These are phyloP conservation scores for Chloroceryle aenea DNA, from an alignment of 2,113 vertebrate genomes.

Conservation along the genomic window DNA sequence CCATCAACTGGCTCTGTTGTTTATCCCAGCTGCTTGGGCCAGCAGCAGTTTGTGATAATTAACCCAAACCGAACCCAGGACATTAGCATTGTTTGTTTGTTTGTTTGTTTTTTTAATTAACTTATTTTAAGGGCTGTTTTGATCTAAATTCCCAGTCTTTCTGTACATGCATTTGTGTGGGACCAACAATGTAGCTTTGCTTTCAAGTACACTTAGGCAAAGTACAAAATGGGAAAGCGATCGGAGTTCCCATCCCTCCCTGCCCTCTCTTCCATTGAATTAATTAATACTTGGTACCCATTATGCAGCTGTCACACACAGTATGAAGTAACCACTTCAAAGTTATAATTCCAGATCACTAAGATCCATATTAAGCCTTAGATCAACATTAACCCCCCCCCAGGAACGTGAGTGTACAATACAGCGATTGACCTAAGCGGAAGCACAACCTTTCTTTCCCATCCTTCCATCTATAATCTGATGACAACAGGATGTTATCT, in stretches of 20 bases:
- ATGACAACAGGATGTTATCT: not conserved
- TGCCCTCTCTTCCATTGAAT: not conserved
- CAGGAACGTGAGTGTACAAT: not conserved
- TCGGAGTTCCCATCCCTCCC: not conserved
- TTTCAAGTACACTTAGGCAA: not conserved
- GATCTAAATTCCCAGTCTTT: not conserved
- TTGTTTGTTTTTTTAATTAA: not conserved
- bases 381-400: not conserved
- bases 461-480: not conserved
- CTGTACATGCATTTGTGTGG: not conserved
- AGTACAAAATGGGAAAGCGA: not conserved
- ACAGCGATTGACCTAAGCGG: not conserved
- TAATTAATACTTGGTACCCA: accelerated
- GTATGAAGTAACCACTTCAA: not conserved
- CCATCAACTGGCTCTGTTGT: no score
- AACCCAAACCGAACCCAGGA: no score
- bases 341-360: not conserved
- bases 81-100: not conserved
- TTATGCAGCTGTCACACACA: not conserved
- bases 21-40: no score
- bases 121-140: not conserved
- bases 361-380: not conserved
- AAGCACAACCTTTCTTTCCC: not conserved
- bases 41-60: no score
- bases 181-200: not conserved